phyloP scores from a whole-genome alignment of 2,113 vertebrate genomes.

The Microcebus jonahi region DNA sequence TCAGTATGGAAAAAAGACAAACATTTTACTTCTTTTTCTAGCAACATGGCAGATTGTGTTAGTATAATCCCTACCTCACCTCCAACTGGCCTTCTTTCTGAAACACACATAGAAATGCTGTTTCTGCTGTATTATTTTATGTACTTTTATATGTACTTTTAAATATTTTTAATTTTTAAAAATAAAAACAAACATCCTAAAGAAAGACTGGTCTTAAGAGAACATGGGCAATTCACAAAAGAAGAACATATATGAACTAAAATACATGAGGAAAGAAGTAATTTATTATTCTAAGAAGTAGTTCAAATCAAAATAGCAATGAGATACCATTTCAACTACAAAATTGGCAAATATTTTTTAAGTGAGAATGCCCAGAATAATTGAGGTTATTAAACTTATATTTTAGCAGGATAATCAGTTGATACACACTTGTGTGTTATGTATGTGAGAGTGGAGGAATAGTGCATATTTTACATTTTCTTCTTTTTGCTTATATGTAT shows the following conservation, averaged over 20 bases:
- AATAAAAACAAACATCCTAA: background rate
- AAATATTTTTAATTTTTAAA: background rate
- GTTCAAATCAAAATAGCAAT: conserved; percentile 13
- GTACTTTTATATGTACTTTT: background rate
- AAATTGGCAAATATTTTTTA: background rate
- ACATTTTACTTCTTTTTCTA: background rate
- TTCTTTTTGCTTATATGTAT: background rate
- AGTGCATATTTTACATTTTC: background rate
- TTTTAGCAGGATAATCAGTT: background rate
- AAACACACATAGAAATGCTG: background rate
- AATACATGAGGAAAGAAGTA: background rate
- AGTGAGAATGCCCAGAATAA: background rate
- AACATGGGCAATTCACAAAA: background rate
- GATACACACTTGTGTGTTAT: background rate
- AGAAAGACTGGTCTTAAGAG: background rate
- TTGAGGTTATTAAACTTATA: background rate
- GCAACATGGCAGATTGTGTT: background rate
- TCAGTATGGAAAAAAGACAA: background rate
- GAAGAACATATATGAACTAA: conserved; percentile 5
- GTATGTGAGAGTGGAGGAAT: background rate
- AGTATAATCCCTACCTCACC: background rate
- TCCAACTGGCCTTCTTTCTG: background rate
- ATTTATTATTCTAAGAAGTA: background rate
- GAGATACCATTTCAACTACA: background rate
- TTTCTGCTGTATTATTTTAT: background rate